phyloP scores from a whole-genome alignment of 2,113 vertebrate genomes.

The Setophaga coronata region DNA sequence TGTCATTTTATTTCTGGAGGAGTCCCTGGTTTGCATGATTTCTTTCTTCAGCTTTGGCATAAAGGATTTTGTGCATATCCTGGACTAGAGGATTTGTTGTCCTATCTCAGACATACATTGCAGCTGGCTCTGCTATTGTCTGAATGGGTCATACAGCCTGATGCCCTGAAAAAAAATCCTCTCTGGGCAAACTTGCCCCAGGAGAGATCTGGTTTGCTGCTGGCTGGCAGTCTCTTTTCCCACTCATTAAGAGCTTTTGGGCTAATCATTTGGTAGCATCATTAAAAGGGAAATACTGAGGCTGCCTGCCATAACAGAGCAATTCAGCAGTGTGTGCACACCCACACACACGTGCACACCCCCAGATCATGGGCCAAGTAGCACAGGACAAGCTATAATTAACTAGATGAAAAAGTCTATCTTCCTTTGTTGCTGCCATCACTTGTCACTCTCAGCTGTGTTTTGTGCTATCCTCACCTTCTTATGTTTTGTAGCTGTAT shows the following conservation, averaged over 20 bases:
- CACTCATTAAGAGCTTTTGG: slow-evolving; percentile 23
- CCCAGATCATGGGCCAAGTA: neutral
- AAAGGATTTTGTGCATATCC: neutral
- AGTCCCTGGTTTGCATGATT: neutral
- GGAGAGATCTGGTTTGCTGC: neutral
- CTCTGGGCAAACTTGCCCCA: neutral
- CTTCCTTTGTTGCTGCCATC: slow-evolving; percentile 3
- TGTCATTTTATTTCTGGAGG: neutral
- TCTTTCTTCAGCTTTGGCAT: neutral
- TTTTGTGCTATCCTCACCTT: neutral
- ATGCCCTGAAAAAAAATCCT: neutral
- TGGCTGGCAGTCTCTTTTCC: neutral
- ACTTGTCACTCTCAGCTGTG: slow-evolving; percentile 42
- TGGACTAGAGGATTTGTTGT: neutral
- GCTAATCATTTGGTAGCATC: slow-evolving; percentile 5
- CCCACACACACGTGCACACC: neutral
- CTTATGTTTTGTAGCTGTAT: slow-evolving; percentile 4
- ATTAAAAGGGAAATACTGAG: slow-evolving; percentile 14
- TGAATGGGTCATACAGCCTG: neutral
- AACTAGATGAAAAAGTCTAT: slow-evolving; percentile 39
- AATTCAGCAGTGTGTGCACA: neutral
- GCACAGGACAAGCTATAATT: slow-evolving; percentile 22
- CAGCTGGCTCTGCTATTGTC: neutral
- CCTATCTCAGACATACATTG: neutral
- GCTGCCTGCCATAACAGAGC: neutral